phyloP scores from a whole-genome alignment of 30 jellyfish, hydroid and myxozoan genomes.

The Aurelia sp. region DNA sequence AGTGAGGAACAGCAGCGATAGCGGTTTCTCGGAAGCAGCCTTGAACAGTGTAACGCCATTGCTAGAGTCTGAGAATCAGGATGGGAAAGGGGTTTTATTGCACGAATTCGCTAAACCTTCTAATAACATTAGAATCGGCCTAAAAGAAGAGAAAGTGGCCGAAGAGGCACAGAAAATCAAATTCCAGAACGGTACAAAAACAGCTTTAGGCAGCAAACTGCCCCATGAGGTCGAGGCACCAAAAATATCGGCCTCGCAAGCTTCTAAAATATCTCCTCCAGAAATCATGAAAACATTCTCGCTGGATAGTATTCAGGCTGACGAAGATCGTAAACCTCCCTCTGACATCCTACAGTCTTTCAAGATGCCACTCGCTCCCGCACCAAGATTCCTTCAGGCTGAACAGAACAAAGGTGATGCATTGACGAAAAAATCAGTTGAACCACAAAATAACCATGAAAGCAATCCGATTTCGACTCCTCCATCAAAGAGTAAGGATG shows the following conservation, averaged over 20 bases:
- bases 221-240: no score
- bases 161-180: no score
- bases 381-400: background rate
- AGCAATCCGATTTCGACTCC: background rate
- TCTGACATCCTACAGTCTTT: conserved; percentile 19
- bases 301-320: background rate
- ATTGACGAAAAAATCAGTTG: background rate
- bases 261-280: no score
- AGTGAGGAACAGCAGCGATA: conserved; percentile 33
- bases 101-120: no score
- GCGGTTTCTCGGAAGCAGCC: conserved; percentile 51
- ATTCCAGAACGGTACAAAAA: no score
- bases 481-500: background rate
- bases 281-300: background rate
- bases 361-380: conserved; percentile 33
- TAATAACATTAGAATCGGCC: no score
- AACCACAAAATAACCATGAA: background rate
- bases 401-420: background rate
- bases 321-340: background rate
- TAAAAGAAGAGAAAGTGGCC: no score
- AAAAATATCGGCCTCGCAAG: no score
- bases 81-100: background rate
- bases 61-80: background rate
- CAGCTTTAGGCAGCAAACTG: no score
- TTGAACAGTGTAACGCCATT: background rate